Base-by-base conservation (phyloP, 2,888 invertebrate species). In the Rhingia rostrata region DNA sequence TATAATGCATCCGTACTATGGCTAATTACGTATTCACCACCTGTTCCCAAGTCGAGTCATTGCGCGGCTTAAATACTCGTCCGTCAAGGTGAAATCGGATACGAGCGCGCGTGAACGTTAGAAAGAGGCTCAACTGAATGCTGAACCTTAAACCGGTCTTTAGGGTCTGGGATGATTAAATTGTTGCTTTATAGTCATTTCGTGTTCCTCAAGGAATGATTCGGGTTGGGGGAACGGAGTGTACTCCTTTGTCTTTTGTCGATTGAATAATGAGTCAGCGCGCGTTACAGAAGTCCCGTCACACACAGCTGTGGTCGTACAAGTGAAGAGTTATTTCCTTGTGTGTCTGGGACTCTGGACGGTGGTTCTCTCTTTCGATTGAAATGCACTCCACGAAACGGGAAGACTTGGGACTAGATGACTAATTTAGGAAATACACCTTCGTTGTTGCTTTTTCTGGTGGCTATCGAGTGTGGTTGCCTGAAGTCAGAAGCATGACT, bases 21-120 rank as follows among this genome's bases (percentile, higher is more conserved):
- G 69, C 69, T 80, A 84, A 84, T 84, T 84, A 75, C 80, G 75
- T 74, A 84, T 84, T 80, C 84, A 80, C 80, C 80, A 84, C 84
- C 80, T 84, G 84, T 84, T 84, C 74, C 64, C 58, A 64, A 22
- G 54, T 79, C 79, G 73, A 49, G 49, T 83, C 83, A 83, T 79
- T 64, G 73, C 69, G 63, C 69, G 63, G 73, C 79, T 80, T 80
- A 80, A 84, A 80, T 64, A 39, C 60, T 60, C 70, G 66, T 66
- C 64, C 74, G 67, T 83, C 79, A 79, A 83, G 83, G 79, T 79
- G 83, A 79, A 83, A 83, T 83, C 83, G 83, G 83, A 83, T 83
- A 83, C 73, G 43, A 78, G 43, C 14, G 66, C 43, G 32, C 61
- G 67, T 60, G 53, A 74, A 51, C 79, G 69, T 83, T 83, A 83